A percentile compares a stretch with the other conserved stretches of the same genome.
phyloP scores from a whole-genome alignment of 2,888 invertebrate species.

The Dasysyrphus albostriatus region DNA sequence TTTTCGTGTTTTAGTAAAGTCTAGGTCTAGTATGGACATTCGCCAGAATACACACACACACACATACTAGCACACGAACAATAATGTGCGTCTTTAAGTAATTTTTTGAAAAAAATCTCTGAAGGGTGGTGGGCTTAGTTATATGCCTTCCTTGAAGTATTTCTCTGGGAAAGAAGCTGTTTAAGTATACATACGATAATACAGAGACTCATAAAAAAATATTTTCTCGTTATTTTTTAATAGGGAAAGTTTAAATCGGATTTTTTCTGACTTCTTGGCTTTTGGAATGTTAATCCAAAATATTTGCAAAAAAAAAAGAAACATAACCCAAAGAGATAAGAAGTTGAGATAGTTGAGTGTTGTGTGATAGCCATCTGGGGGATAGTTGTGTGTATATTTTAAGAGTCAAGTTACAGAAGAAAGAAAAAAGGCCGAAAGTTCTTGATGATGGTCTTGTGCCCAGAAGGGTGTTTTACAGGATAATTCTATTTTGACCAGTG shows the following conservation, averaged over 20 bases:
- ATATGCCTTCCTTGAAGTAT: neutral
- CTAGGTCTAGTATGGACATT: constrained; percentile 67
- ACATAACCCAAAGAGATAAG: constrained; percentile 30
- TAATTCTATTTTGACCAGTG: constrained; percentile 57
- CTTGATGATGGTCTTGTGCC: constrained; percentile 33
- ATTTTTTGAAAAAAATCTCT: neutral
- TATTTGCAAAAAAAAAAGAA: constrained; percentile 43
- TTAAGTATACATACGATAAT: constrained; percentile 44
- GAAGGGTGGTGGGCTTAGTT: neutral
- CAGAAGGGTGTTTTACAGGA: constrained; percentile 40
- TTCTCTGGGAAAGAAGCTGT: constrained; percentile 26
- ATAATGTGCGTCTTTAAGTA: constrained; percentile 24
- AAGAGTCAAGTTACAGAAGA: neutral
- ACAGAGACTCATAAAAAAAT: constrained; percentile 65
- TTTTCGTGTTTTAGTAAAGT: constrained; percentile 47
- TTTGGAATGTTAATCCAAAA: constrained; percentile 69
- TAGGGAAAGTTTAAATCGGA: constrained; percentile 72
- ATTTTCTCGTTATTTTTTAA: constrained; percentile 75
- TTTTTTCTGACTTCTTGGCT: constrained; percentile 54
- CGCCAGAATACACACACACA: constrained; percentile 8
- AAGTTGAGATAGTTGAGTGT: constrained; percentile 63
- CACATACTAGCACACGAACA: neutral
- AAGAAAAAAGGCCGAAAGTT: constrained; percentile 46
- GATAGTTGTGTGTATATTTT: constrained; percentile 25
- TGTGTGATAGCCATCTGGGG: constrained; percentile 50